Percentiles rank a stretch among this genome's conserved stretches.
Evolutionary conservation across 2,113 vertebrate species (phyloP).

Genomic region (Perca schrenkii): DNA sequence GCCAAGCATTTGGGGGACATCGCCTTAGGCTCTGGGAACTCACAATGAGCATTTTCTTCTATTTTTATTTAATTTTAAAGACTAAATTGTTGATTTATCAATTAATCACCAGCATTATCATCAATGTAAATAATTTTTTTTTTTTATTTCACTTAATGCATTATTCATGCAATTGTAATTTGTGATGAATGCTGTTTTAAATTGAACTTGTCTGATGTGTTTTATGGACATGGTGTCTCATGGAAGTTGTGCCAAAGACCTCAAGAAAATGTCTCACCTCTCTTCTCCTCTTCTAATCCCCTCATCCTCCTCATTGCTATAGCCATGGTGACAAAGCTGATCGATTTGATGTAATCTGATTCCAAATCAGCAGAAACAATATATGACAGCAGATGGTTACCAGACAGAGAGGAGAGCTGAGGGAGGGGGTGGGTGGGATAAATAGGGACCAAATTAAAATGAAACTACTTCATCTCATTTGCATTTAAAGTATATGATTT

Average conservation of each 20-base stretch:
- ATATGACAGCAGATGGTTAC: slow-evolving; percentile 88
- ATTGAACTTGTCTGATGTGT: neutral
- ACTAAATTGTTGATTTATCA: neutral
- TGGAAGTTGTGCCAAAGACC: slow-evolving; percentile 4
- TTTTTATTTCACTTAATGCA: neutral
- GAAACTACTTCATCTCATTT: slow-evolving; percentile 12
- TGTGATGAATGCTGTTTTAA: neutral
- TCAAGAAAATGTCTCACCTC: slow-evolving; percentile 7
- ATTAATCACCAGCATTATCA: neutral
- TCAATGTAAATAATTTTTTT: neutral
- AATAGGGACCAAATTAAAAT: slow-evolving; percentile 5
- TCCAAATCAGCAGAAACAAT: slow-evolving; percentile 88
- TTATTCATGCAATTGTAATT: neutral
- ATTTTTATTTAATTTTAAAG: neutral
- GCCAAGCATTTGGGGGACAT: neutral
- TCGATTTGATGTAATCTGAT: slow-evolving; percentile 94
- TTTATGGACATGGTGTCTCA: too few species aligned
- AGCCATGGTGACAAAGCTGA: slow-evolving; percentile 89
- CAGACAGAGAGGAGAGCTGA: slow-evolving; percentile 87
- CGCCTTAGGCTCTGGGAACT: neutral
- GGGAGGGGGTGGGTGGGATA: neutral
- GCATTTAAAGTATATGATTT: slow-evolving; percentile 18
- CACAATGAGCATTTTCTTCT: neutral
- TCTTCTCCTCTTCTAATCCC: neutral
- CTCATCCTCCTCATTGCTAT: slow-evolving; percentile 66